Evolutionary conservation across 2,888 invertebrate genomes (phyloP).

Genomic region (Lycocerus yunnanus): DNA sequence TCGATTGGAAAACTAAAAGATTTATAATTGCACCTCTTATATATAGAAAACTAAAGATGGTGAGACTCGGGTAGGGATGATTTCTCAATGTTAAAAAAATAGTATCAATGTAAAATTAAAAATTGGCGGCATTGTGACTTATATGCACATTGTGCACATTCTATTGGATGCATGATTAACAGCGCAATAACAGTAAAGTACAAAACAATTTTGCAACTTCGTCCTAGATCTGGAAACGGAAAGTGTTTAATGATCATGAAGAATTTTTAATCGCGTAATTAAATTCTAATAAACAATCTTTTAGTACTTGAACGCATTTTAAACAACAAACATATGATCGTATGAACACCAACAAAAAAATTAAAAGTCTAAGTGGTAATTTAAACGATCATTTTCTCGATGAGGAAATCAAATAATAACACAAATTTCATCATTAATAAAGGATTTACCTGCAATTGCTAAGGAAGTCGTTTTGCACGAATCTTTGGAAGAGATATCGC

Average conservation of each 20-base stretch:
- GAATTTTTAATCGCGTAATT: neutral
- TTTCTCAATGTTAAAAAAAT: constrained; percentile 19
- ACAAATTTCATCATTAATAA: neutral
- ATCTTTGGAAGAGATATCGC: neutral
- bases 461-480: constrained; percentile 1
- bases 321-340: too few relatives aligned
- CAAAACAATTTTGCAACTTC: constrained; percentile 20
- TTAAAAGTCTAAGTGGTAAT: neutral
- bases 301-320: neutral
- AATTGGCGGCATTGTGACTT: constrained; percentile 1
- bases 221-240: constrained; percentile 21
- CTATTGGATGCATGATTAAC: constrained; percentile 16
- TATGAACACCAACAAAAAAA: neutral
- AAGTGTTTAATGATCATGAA: constrained; percentile 4
- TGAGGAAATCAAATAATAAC: neutral
- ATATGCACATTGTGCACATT: constrained; percentile 10
- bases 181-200: constrained; percentile 23
- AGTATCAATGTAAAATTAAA: constrained; percentile 8
- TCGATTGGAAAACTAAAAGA: neutral
- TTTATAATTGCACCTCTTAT: constrained; percentile 14
- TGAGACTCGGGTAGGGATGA: constrained; percentile 13
- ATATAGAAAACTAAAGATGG: constrained; percentile 19
- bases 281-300: neutral
- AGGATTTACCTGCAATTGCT: neutral
- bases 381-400: neutral